Percentiles rank a stretch among this genome's conserved stretches.
Evolutionary conservation across 2,797 vertebrate genomes (phyloP).

Genomic region (Cyprinella venusta): DNA sequence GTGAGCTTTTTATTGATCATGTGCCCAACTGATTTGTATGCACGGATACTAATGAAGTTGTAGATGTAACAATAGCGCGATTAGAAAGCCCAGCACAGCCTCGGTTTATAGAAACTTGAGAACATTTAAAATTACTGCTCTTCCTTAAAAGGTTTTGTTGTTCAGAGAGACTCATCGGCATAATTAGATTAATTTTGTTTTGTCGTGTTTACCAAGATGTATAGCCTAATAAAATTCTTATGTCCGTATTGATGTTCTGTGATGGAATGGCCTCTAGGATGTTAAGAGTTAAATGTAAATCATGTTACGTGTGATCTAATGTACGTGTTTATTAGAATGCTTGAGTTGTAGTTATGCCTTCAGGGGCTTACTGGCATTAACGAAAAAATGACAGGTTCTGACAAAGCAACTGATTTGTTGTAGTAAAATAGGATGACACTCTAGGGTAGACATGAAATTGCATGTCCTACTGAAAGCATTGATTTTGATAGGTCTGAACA

Average conservation of each 20-base stretch:
- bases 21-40: conserved; percentile 39
- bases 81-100: neutral
- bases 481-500: neutral
- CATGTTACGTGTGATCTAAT: neutral
- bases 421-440: neutral
- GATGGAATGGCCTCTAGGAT: conserved; percentile 13
- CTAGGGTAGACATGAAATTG: neutral
- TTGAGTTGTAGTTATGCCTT: neutral
- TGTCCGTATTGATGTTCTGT: conserved; percentile 18
- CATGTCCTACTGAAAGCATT: neutral
- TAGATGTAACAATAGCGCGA: conserved; percentile 3
- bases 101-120: neutral
- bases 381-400: neutral
- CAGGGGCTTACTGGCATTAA: neutral
- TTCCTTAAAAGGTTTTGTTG: conserved; percentile 17
- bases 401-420: conserved; percentile 16
- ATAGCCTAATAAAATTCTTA: conserved; percentile 2
- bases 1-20: conserved; percentile 32
- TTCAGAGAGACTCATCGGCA: neutral
- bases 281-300: conserved; percentile 16
- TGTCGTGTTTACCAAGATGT: conserved; percentile 1
- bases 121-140: neutral
- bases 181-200: conserved; percentile 7
- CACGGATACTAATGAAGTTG: conserved; percentile 17
- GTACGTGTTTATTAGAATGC: conserved; percentile 28